Conservation (phyloP, 2,888 invertebrate genomes). For the Lasius fuliginosus region DNA sequence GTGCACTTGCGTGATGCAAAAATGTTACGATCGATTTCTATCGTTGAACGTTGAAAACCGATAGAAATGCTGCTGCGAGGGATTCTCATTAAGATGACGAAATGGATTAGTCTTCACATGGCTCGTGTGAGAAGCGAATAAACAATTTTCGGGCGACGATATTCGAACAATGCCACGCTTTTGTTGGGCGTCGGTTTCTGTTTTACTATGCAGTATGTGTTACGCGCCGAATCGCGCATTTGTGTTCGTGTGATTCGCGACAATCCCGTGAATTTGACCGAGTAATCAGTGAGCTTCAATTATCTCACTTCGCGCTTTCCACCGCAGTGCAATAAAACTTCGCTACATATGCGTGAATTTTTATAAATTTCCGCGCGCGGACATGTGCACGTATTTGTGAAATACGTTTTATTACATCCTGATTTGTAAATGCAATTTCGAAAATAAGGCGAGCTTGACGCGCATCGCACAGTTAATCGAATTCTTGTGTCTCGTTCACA, state of each 20-base stretch:
- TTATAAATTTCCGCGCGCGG: not conserved
- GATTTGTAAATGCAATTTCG: not conserved
- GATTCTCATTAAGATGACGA: conserved; percentile 37
- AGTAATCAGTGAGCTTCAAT: conserved; percentile 55
- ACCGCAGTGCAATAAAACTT: conserved; percentile 36
- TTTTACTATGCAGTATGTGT: conserved; percentile 44
- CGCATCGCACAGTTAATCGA: not conserved
- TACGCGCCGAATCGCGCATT: conserved; percentile 32
- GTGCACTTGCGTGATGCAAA: not conserved
- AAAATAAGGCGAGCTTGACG: not conserved
- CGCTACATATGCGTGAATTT: conserved; percentile 5
- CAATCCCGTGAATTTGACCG: conserved; percentile 43
- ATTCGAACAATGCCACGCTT: conserved; percentile 20
- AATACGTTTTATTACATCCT: not conserved
- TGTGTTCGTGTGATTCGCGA: conserved; percentile 27
- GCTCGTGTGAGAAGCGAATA: conserved; percentile 11
- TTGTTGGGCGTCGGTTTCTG: not conserved
- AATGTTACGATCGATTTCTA: not conserved
- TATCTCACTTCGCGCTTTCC: conserved; percentile 37
- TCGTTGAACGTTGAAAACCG: conserved; percentile 23
- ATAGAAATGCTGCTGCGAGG: not conserved
- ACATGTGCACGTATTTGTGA: not conserved
- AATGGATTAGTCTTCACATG: conserved; percentile 17
- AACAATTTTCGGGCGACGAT: conserved; percentile 41
- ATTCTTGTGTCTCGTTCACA: not conserved